Evolutionary conservation across 2,797 vertebrate species (phyloP), one percentile per base, ranked within the genome.

Genomic region (Mycteria americana): DNA sequence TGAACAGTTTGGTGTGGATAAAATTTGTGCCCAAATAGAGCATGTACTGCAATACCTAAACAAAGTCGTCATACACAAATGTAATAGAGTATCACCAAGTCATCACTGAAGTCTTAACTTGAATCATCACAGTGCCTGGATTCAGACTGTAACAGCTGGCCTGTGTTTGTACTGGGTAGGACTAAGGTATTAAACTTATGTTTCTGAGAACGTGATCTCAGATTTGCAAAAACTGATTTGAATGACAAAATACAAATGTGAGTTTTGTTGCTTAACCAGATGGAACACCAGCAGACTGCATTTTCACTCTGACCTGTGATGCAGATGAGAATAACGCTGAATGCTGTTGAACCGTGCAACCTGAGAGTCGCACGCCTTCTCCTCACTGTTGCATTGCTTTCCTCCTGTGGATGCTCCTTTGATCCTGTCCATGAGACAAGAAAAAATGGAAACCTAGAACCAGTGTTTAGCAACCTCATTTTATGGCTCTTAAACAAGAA

Each of bases 251-350:
- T 6, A 7, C 27, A 39, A 10, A 4, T 0, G 2, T 35, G 64
- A 21, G 46, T 21, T 27, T 64, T 39, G 64, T 28, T 57, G 28
- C 57, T 80, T 37, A 48, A 17, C 11, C 43, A 54, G 46, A 46
- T 54, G 45, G 33, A 13, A 28, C 21, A 5, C 21, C 45, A 46
- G 59, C 25, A 39, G 45, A 27, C n/a, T 0, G 1, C 0, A 0
- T 51, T 85, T 80, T 31, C 39, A 16, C 41, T 30, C 62, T 46
- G 54, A 51, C 24, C 33, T 14, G 13, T 0, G 0, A 2, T 16
- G 37, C 76, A 54, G 63, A 9, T 19, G 23, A 57, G 57, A 48
- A n/a, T 19, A 7, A 7, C 0, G 0, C 5, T 21, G 33, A 14
- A 8, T 64, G 9, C 7, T 16, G 54, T 54, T 50, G 45, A 51